Percentiles rank a stretch among this genome's conserved stretches.
Evolutionary conservation across 2,888 invertebrate species (phyloP).

Genomic region (Dolichomitus sp.): DNA sequence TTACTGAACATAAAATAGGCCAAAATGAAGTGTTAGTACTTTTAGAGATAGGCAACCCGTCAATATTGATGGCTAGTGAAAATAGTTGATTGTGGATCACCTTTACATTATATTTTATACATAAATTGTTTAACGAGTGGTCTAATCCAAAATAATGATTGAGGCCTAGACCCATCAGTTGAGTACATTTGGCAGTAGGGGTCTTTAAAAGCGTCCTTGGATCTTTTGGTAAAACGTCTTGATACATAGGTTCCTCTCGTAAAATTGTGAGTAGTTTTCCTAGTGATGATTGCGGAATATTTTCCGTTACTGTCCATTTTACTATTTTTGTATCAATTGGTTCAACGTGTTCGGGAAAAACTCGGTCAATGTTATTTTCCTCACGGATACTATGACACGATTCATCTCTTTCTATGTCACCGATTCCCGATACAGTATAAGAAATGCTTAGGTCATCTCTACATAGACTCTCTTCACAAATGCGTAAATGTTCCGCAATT

Average conservation of each 20-base stretch:
- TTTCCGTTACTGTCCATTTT: slow-evolving; percentile 48
- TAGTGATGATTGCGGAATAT: slow-evolving; percentile 43
- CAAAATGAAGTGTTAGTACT: slow-evolving; percentile 50
- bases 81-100: slow-evolving; percentile 19
- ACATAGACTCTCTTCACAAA: background rate
- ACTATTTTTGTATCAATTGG: background rate
- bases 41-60: slow-evolving; percentile 59
- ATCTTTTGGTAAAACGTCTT: slow-evolving; percentile 54
- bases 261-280: slow-evolving; percentile 46
- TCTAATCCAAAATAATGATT: slow-evolving; percentile 52
- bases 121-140: slow-evolving; percentile 24
- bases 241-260: slow-evolving; percentile 39
- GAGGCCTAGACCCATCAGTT: slow-evolving; percentile 25
- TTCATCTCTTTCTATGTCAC: background rate
- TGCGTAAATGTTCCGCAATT: background rate
- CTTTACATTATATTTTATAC: slow-evolving; percentile 32
- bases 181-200: slow-evolving; percentile 19
- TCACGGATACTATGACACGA: background rate
- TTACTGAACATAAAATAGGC: slow-evolving; percentile 68
- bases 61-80: slow-evolving; percentile 27
- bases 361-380: background rate
- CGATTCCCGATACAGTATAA: slow-evolving; percentile 11
- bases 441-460: background rate
- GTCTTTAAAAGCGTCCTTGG: slow-evolving; percentile 60
- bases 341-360: slow-evolving; percentile 5